These are phyloP conservation scores for Biston betularia DNA, from an alignment of 2,888 invertebrate species.

Conservation along the genomic window DNA sequence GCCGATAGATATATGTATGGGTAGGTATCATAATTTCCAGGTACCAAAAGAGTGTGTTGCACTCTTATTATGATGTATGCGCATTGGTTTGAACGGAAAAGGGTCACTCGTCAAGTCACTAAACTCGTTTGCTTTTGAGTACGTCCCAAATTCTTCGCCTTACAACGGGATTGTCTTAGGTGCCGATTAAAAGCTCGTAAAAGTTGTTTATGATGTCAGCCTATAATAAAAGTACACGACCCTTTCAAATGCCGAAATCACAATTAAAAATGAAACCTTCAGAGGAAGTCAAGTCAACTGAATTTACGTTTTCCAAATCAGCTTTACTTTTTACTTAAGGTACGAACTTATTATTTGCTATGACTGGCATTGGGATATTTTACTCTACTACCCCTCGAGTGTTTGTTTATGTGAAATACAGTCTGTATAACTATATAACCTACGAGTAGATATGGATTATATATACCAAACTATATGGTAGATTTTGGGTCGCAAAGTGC, in stretches of 20 bases:
- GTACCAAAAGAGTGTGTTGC: neutral
- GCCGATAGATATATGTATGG: no score
- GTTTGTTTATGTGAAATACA: no score
- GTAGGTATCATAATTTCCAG: neutral
- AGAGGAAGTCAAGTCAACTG: neutral
- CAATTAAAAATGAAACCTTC: no score
- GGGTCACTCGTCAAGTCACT: constrained; percentile 16
- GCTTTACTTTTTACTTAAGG: no score
- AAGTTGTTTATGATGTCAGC: constrained; percentile 19
- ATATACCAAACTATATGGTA: no score
- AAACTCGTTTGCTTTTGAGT: constrained; percentile 36
- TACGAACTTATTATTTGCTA: no score
- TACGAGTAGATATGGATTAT: no score
- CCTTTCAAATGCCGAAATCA: neutral
- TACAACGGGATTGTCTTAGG: constrained; percentile 40
- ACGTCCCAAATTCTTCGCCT: constrained; percentile 30
- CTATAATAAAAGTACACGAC: neutral
- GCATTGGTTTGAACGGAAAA: constrained; percentile 20
- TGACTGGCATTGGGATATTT: no score
- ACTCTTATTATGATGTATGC: constrained; percentile 1
- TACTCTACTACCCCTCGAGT: no score
- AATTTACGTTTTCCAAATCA: neutral
- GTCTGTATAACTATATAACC: no score
- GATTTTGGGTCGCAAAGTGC: no score
- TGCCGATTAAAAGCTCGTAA: constrained; percentile 25